Base-by-base conservation (phyloP, 2,797 vertebrate species). In the Muraenolepis orangiensis region DNA sequence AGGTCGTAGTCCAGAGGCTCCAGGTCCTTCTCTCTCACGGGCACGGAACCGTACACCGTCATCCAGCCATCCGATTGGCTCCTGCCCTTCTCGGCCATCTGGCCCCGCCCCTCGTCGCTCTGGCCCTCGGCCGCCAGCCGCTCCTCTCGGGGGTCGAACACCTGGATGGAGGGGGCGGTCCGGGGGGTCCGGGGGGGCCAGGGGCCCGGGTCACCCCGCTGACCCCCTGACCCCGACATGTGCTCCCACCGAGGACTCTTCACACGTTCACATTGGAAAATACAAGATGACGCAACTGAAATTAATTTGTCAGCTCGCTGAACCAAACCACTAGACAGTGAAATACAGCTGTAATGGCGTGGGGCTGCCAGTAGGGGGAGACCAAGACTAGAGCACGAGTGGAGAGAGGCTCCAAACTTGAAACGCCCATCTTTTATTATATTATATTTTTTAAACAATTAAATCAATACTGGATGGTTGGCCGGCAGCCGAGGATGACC, bases 1-100 rank as follows among this genome's bases (percentile, higher is more conserved):
- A 98, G 87, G 82, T 96, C 91, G 74, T 96, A 98, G 83, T 97
- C 95, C 6, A 96, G 87, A 20, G 95, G 95, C 61, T 98, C 97
- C 87, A 97, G 80, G 61, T 98, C 97, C 79, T 86, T 79, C 82
- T 97, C 95, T 72, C 86, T 93, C 67, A 95, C 75, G 23, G 82
- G 80, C 20, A 87, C 83, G 30, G 92, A 91, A 23, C 57, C 11
- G 3, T 85, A 88, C 38, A 86, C 86, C 31, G 81, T 95, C 72
- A 95, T 75, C 95, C 96, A 96, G 80, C 92, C 94, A 0, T 94
- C 92, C 34, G 94, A 94, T 16, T 89, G 91, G 66, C 88, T 87
- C 73, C 91, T 89, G 72, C 87, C 57, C 1, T 81, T 82, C 69
- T 90, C 88, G 38, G 69, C 93, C 80, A 86, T 91, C 28, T 90